Conservation (phyloP, 2,797 vertebrate genomes). For the Rhinatrema bivittatum region DNA sequence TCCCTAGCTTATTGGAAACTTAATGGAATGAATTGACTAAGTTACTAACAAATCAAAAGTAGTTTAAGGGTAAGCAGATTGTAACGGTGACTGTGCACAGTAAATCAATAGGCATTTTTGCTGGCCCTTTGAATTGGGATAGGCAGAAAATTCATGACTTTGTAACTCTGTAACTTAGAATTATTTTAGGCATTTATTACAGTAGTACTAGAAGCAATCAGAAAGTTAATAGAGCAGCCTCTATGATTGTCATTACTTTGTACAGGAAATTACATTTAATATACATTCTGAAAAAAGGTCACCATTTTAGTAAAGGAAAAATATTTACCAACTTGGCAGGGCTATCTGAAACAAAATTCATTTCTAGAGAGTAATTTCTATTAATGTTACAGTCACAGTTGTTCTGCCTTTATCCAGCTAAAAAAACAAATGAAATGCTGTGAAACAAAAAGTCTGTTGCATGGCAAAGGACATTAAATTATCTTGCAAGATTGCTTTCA, state of each 20-base stretch:
- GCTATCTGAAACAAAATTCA: no score
- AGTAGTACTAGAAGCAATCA: no score
- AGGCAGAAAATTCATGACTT: conserved; percentile 7
- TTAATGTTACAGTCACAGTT: conserved; percentile 2
- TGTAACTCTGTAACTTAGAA: no score
- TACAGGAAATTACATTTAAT: no score
- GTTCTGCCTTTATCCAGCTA: background rate
- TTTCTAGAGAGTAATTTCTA: no score
- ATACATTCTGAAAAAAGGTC: background rate
- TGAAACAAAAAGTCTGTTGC: no score
- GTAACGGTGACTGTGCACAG: conserved; percentile 5
- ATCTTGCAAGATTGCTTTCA: no score
- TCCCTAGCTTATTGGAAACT: conserved; percentile 7
- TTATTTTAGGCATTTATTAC: no score
- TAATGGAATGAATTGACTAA: conserved; percentile 21
- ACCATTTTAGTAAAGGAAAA: no score
- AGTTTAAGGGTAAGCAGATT: conserved; percentile 20
- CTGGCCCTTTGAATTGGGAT: background rate
- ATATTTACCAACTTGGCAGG: no score
- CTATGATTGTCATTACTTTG: background rate
- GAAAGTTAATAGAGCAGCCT: conserved; percentile 4
- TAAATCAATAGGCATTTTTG: conserved; percentile 18
- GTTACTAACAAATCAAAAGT: conserved; percentile 19
- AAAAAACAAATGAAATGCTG: background rate
- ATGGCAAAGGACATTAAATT: no score